Evolutionary conservation across 2,888 invertebrate genomes (phyloP), one percentile per base, ranked within the genome.

Genomic region (Phalera bucephala): DNA sequence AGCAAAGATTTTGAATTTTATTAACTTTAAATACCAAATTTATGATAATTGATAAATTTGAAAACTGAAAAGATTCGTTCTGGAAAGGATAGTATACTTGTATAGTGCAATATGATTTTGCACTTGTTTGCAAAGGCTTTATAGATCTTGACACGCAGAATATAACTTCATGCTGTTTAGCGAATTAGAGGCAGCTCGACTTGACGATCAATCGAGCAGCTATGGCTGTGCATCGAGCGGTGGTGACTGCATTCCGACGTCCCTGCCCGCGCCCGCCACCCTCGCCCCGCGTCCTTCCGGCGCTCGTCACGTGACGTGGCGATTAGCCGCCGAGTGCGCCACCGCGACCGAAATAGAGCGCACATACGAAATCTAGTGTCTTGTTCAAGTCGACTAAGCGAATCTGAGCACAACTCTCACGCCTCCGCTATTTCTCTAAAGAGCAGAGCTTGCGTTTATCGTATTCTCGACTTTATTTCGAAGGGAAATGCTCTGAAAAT

Each of bases 311-410:
- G 86, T 87, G 87, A 86, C 86, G 78, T 72, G 78, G 69, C 85
- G 87, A 88, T 88, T 86, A 88, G 87, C 86, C 72, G 78, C 76
- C 72, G 83, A 84, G 79, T 82, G 82, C 82, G 84, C 84, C 79
- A 83, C 83, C 75, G 79, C 78, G 79, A 87, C 85, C 82, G 77
- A 87, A 87, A 87, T 88, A 87, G 85, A 87, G 81, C 82, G 74
- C 76, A 72, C 75, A 72, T 77, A 75, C 70, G 77, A 47, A 34
- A 53, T 49, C 50, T 45, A 32, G 38, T 49, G 47, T 59, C 52
- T 50, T 31, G 50, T 52, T 41, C 41, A 45, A 50, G 22, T 54
- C 40, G 35, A 45, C 49, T 74, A 67, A 77, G 74, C 72, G 74
- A 69, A 40, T 40, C 32, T 72, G 67, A 64, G 66, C 76, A 69